A percentile compares a stretch with the other conserved stretches of the same genome.
Evolutionary conservation across 1,140 invertebrate genomes (phyloP).

Genomic region (Ceratoteleas bidentatus): DNA sequence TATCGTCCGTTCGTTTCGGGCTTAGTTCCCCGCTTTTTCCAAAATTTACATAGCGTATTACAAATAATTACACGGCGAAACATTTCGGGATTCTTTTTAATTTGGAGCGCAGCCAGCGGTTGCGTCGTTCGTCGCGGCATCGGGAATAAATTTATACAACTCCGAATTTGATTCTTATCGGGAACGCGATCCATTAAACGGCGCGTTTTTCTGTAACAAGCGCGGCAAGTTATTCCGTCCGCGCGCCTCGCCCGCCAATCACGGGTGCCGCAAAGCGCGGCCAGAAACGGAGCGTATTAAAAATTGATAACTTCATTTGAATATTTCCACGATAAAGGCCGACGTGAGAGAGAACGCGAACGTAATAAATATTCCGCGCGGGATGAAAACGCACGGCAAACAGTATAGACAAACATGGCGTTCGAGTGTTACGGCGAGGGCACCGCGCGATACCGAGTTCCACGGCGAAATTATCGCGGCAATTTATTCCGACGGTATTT

Average conservation of each 20-base stretch:
- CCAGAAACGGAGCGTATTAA: conserved; percentile 22
- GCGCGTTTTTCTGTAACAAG: conserved; percentile 14
- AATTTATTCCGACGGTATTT: not conserved
- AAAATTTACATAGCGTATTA: conserved; percentile 47
- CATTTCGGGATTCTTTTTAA: conserved; percentile 28
- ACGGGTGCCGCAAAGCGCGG: conserved; percentile 5
- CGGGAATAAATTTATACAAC: conserved; percentile 14
- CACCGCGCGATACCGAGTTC: conserved; percentile 1
- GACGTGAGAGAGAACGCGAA: conserved; percentile 4
- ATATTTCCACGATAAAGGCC: conserved; percentile 25
- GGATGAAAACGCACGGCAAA: conserved; percentile 18
- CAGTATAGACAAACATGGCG: conserved; percentile 10
- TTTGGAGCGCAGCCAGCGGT: not conserved
- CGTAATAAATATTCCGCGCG: conserved; percentile 16
- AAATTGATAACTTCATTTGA: conserved; percentile 35
- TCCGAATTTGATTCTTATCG: conserved; percentile 32
- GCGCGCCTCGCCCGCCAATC: conserved; percentile 7
- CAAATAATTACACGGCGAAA: conserved; percentile 37
- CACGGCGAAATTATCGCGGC: not conserved
- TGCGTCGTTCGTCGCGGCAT: not conserved
- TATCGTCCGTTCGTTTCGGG: conserved; percentile 53
- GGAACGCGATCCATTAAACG: conserved; percentile 15
- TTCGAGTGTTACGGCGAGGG: conserved; percentile 5
- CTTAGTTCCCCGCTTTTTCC: conserved; percentile 32
- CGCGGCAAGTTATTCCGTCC: conserved; percentile 16